Percentiles rank a stretch among this genome's conserved stretches.
Evolutionary conservation across 2,797 vertebrate species (phyloP).

Genomic region (Mallotus villosus): DNA sequence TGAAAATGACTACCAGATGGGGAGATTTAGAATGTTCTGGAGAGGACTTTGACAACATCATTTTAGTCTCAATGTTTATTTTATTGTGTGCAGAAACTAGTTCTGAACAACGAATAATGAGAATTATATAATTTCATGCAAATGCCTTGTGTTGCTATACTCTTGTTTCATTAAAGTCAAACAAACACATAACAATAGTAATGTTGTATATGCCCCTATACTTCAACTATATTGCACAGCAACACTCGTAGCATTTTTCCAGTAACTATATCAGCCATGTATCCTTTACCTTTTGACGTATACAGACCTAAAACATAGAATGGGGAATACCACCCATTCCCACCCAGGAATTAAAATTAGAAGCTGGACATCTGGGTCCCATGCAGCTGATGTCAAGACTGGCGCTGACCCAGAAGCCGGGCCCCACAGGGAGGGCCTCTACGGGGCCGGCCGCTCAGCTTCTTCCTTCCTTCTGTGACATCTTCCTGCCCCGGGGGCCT

Average conservation of each 20-base stretch:
- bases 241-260: not conserved
- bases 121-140: not conserved
- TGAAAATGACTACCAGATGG: conserved; percentile 52
- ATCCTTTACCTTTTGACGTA: not conserved
- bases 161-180: not conserved
- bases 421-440: conserved; percentile 77
- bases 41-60: conserved; percentile 51
- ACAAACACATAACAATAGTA: not conserved
- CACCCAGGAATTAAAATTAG: conserved; percentile 50
- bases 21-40: conserved; percentile 17
- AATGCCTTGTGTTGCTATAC: not conserved
- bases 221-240: not conserved
- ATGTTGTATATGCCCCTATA: too few species aligned
- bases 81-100: not conserved
- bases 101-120: not conserved
- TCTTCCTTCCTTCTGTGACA: conserved; percentile 92
- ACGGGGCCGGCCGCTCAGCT: conserved; percentile 80
- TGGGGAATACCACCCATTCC: conserved; percentile 16
- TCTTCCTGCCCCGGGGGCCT: conserved; percentile 82
- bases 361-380: conserved; percentile 52
- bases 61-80: conserved; percentile 37
- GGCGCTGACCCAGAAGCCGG: conserved; percentile 73
- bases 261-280: not conserved
- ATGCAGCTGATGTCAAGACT: conserved; percentile 79
- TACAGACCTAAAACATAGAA: conserved; percentile 1